Base-by-base conservation (phyloP, 2,888 invertebrate genomes). In the Phyllotreta cruciferae region DNA sequence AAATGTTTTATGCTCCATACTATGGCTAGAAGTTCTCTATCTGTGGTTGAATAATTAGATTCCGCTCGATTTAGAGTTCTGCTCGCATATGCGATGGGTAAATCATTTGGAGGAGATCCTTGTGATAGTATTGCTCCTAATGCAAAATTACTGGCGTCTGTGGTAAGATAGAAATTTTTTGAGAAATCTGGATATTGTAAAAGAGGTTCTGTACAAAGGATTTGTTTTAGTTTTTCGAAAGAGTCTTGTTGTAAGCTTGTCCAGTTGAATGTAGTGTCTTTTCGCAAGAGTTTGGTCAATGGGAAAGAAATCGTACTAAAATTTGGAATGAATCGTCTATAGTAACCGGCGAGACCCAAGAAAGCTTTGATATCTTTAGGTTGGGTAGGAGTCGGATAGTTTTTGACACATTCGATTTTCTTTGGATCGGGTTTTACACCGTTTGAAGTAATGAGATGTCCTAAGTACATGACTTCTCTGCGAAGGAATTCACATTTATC, bases 11-110 rank as follows among this genome's bases (percentile, higher is more conserved):
- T n/a, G 6, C 67, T 68, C 74, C 76, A 79, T 4, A 81, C 70
- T 6, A 81, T 77, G 0, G 77, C 75, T 56, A 80, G 56, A 1
- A 79, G 60, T 70, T 81, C 79, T 45, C 72, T 73, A 70, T 82
- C 79, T 1, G 70, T 79, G 0, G 78, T 78, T 1, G 68, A 66
- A 62, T 81, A 81, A 45, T 78, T 80, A 6, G 36, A 44, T 73
- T 79, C 78, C 0, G 73, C 68, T 63, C 71, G 68, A 60, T 75
- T 79, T 11, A 78, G 56, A 0, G 76, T 75, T 61, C 78, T 56
- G 24, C 71, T 71, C 4, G 76, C 75, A 62, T 77, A 81, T 7
- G 78, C 78, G 1, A 81, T 71, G 1, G 78, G 79, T 37, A 74
- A 56, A 57, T 79, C 75, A 45, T 71, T 66, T 9, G 54, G 71